These are phyloP conservation scores for Pimpla rufipes DNA, from an alignment of 2,888 invertebrate species.

Conservation along the genomic window DNA sequence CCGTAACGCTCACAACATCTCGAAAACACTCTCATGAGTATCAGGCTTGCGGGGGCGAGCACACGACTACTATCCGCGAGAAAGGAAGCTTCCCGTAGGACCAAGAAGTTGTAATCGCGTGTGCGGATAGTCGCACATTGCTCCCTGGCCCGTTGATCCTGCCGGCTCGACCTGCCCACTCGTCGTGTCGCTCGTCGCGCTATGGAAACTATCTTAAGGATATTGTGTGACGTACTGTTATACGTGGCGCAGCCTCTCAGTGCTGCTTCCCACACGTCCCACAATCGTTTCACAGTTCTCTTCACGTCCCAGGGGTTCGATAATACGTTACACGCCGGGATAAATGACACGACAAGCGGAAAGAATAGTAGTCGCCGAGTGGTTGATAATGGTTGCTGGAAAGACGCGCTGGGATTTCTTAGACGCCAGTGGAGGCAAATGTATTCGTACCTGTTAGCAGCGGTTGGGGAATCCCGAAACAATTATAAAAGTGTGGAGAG, in stretches of 20 bases:
- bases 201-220: constrained; percentile 42
- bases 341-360: background rate
- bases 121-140: constrained; percentile 29
- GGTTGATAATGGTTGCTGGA: no score
- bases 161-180: constrained; percentile 50
- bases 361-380: background rate
- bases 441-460: no score
- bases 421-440: no score
- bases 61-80: constrained; percentile 47
- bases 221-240: constrained; percentile 38
- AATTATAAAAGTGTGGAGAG: no score
- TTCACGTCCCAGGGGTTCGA: background rate
- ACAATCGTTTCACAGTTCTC: constrained; percentile 42
- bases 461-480: no score
- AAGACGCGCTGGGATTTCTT: no score
- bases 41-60: constrained; percentile 58
- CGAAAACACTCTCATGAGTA: background rate
- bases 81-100: constrained; percentile 46
- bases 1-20: background rate
- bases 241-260: constrained; percentile 17
- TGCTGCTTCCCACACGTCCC: constrained; percentile 45
- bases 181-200: constrained; percentile 29
- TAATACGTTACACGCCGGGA: background rate
- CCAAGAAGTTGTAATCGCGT: constrained; percentile 4
- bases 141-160: constrained; percentile 17